Conservation (phyloP, 2,888 invertebrate genomes). For the Carcina quercana region DNA sequence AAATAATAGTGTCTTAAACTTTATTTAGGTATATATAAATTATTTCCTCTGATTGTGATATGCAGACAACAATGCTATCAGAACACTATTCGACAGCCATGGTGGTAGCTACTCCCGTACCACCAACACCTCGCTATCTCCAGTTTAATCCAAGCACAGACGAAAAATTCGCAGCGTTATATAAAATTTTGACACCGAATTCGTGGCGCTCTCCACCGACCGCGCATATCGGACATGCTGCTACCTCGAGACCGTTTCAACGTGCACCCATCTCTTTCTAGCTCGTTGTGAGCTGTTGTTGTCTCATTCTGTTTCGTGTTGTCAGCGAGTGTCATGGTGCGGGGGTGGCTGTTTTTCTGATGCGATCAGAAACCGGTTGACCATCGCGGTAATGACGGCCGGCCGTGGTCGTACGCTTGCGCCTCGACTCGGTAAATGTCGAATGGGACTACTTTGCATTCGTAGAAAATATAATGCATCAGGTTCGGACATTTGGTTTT, state of each 20-base stretch:
- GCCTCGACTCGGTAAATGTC: slow-evolving; percentile 51
- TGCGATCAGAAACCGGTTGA: slow-evolving; percentile 70
- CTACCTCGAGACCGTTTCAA: slow-evolving; percentile 34
- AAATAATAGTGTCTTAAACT: no score
- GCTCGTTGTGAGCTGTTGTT: not conserved
- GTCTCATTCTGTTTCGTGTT: not conserved
- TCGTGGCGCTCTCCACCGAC: slow-evolving; percentile 48
- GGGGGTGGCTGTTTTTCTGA: slow-evolving; percentile 66
- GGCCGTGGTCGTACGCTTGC: slow-evolving; percentile 28
- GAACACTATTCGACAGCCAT: no score
- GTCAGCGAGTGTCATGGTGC: slow-evolving; percentile 33
- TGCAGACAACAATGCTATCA: no score
- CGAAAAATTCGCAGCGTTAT: slow-evolving; percentile 45
- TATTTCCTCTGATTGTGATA: no score
- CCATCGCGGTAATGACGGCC: slow-evolving; percentile 60
- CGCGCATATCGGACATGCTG: slow-evolving; percentile 44
- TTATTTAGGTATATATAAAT: no score
- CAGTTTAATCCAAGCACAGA: no score
- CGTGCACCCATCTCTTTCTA: slow-evolving; percentile 4
- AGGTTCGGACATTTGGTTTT: no score
- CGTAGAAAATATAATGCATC: slow-evolving; percentile 34
- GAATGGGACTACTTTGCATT: slow-evolving; percentile 54
- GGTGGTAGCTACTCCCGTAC: no score
- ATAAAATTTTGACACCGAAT: slow-evolving; percentile 58
- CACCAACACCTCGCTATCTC: no score